Evolutionary conservation across 2,888 invertebrate species (phyloP), one percentile per base, ranked within the genome.

Genomic region (Drosophila anomelani): DNA sequence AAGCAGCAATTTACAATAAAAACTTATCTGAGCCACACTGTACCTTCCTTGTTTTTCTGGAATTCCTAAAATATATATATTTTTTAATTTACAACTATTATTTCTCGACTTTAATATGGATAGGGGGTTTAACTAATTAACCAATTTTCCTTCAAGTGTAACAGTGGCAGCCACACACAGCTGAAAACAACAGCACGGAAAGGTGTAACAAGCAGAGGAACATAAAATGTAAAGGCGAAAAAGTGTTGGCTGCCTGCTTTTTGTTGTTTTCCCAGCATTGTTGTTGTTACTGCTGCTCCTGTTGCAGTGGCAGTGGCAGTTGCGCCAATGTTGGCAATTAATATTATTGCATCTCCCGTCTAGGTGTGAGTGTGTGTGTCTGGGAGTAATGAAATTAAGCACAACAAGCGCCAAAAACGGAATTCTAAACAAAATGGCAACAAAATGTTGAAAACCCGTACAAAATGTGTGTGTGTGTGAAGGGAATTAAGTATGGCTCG

Each of bases 261-360:
- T 29, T 64, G 41, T 46, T 59, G 68, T 15, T 47, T 47, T n/a
- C 47, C 29, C 26, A n/a, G 47, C 32, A 32, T 68, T 76, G 71
- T 68, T 78, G 38, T 49, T 73, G 23, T 26, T 54, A 43, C 34
- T 56, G 55, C 51, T 81, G 44, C 39, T 60, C 69, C 56, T 55
- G 76, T 38, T 54, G 61, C 72, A 57, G 70, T 77, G 70, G 62
- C 80, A 69, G 78, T 73, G 55, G 77, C 80, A 81, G 79, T 88
- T 88, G 68, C 74, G 64, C 86, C 86, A 83, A 88, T 88, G 86
- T 76, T 80, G 79, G 88, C 88, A 85, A 85, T 85, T 85, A 85
- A 88, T 85, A 85, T 85, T 85, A 85, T 85, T 85, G 85, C 85
- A 88, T 88, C 84, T 51, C 20, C 81, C 72, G 47, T 71, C 66